Conservation (phyloP, 2,797 vertebrate species). For the Distichodus sexfasciatus region DNA sequence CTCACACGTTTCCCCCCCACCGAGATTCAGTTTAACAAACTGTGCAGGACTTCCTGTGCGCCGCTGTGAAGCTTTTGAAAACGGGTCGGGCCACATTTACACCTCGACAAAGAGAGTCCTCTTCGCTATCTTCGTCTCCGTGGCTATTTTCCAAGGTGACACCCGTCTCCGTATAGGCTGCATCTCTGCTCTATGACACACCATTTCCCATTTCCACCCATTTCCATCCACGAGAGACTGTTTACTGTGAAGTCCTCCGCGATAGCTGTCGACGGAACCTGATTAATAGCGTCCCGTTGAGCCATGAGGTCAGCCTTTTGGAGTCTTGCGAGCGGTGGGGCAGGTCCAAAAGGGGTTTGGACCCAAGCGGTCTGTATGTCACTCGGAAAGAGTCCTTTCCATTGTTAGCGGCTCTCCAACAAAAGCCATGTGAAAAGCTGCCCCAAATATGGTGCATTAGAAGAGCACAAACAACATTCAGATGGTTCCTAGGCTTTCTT, state of each 20-base stretch:
- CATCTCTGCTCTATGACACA: conserved; percentile 5
- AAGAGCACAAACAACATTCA: conserved; percentile 79
- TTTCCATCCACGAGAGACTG: conserved; percentile 7
- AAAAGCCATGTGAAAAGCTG: conserved; percentile 72
- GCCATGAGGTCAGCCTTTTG: conserved; percentile 67
- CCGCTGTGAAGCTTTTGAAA: conserved; percentile 32
- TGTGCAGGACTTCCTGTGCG: conserved; percentile 48
- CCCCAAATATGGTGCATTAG: conserved; percentile 74
- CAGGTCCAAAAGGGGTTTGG: conserved; percentile 69
- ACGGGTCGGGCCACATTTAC: conserved; percentile 31
- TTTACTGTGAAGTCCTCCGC: conserved; percentile 30
- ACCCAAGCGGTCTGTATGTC: conserved; percentile 61
- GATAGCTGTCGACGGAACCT: conserved; percentile 51
- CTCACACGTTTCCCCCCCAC: conserved; percentile 41
- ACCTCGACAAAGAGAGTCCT: conserved; percentile 13
- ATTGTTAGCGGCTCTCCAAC: conserved; percentile 71
- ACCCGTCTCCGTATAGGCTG: conserved; percentile 7
- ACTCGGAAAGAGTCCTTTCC: conserved; percentile 63
- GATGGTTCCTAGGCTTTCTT: conserved; percentile 78
- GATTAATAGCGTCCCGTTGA: conserved; percentile 54
- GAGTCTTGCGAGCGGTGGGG: conserved; percentile 61
- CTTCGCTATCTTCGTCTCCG: conserved; percentile 4
- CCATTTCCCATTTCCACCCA: conserved; percentile 32
- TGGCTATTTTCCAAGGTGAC: conserved; percentile 27
- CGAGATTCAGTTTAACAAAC: conserved; percentile 13